Evolutionary conservation across 2,113 vertebrate genomes (phyloP), one percentile per base, ranked within the genome.

Genomic region (Oreochromis tanganicae): DNA sequence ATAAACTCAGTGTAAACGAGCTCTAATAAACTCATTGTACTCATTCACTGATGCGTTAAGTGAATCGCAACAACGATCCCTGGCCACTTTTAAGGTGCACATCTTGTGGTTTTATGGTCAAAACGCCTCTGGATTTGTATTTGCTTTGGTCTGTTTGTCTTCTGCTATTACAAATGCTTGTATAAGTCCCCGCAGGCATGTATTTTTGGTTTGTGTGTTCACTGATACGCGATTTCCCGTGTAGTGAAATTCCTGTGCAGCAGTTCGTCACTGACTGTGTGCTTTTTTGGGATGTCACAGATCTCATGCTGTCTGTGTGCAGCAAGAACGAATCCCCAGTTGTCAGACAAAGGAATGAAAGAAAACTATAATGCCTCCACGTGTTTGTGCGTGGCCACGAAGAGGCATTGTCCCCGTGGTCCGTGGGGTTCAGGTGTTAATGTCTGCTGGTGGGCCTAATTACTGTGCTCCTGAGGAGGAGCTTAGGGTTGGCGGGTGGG

Each of bases 381-480:
- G 4, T 78, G 27, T 32, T 78, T 50, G 16, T 63, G 61, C 50
- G 50, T 56, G 57, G 19, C 5, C 5, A 32, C 50, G 10, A 61
- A 50, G 12, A 13, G 38, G n/a, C 61, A 21, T 83, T 16, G 56
- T 85, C 83, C 87, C 82, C n/a, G 43, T 71, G 90, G 89, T 87
- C 90, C 6, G 19, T 11, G 55, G 85, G 92, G 93, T 95, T 92
- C 90, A 94, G 95, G 95, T 95, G 95, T 92, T 96, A 93, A 94
- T 91, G 91, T 87, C 87, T 86, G 48, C 68, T 87, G 85, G 92
- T 93, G 92, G 89, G 73, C 92, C 87, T 95, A 93, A 94, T 95
- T 94, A 86, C 83, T 82, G 73, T 84, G 82, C 80, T 87, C 83
- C n/a, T 29, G 61, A 85, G 87, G 79, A 36, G 57, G 63, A 54